These are phyloP conservation scores for Dasypogon diadema DNA, from an alignment of 2,888 invertebrate species.

Conservation along the genomic window DNA sequence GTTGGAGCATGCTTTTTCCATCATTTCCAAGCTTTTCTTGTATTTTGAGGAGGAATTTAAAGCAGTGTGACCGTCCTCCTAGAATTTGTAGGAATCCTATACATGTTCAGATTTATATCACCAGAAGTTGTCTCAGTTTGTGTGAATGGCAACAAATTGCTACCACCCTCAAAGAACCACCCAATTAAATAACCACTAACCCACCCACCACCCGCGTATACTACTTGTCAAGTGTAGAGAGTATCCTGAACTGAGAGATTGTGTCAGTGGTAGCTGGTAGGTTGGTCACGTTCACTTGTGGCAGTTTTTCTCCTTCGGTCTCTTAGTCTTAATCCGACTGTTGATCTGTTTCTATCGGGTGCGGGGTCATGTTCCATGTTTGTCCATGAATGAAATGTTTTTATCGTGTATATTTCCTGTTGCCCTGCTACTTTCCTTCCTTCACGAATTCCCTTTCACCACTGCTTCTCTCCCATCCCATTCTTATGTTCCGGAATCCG, in stretches of 20 bases:
- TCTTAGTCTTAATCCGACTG: conserved; percentile 68
- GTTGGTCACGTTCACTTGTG: neutral
- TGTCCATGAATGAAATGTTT: conserved; percentile 67
- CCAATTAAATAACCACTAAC: too few relatives aligned
- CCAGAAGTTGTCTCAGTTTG: too few relatives aligned
- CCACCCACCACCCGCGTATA: neutral
- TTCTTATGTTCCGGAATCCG: neutral
- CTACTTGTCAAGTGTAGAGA: neutral
- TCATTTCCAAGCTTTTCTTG: too few relatives aligned
- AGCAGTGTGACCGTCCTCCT: neutral
- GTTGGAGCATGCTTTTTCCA: too few relatives aligned
- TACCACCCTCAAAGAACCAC: too few relatives aligned
- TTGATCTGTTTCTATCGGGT: conserved; percentile 69
- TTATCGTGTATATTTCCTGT: neutral
- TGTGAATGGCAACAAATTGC: too few relatives aligned
- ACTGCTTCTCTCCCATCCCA: neutral
- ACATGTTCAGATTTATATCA: too few relatives aligned
- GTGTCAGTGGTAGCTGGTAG: neutral
- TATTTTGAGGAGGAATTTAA: too few relatives aligned
- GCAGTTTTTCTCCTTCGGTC: conserved; percentile 66
- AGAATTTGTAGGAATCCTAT: neutral
- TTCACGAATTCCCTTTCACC: too few relatives aligned
- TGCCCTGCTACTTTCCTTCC: neutral
- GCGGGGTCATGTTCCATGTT: conserved; percentile 58
- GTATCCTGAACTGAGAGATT: neutral